Evolutionary conservation across 1,140 invertebrate genomes (phyloP).

Genomic region (Micrasema longulum): DNA sequence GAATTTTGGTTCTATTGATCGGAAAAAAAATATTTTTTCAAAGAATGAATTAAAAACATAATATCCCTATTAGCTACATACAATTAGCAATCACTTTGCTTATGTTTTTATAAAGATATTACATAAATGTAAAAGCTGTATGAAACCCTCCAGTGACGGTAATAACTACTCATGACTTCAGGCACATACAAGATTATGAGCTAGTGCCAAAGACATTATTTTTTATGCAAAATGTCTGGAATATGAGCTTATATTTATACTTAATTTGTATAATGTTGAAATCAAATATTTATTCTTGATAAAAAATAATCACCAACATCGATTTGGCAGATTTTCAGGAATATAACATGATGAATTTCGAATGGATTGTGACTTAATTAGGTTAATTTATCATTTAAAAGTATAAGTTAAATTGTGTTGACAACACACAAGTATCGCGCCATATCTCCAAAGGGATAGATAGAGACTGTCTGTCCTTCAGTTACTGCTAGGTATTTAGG

Average conservation of each 20-base stretch:
- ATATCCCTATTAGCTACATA: too few relatives aligned
- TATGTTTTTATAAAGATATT: too few relatives aligned
- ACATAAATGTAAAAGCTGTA: too few relatives aligned
- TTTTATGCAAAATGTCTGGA: background rate
- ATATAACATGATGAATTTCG: background rate
- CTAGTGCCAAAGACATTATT: slow-evolving; percentile 29
- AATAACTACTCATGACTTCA: slow-evolving; percentile 5
- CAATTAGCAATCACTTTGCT: background rate
- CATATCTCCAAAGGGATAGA: slow-evolving; percentile 24
- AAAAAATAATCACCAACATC: too few relatives aligned
- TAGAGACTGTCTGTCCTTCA: background rate
- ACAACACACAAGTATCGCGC: slow-evolving; percentile 9
- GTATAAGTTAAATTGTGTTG: slow-evolving; percentile 23
- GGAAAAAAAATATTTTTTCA: too few relatives aligned
- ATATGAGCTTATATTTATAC: background rate
- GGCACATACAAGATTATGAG: background rate
- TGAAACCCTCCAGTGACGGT: background rate
- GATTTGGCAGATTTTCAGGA: too few relatives aligned
- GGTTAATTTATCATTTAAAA: slow-evolving; percentile 10
- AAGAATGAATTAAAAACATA: too few relatives aligned
- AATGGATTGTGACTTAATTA: slow-evolving; percentile 26
- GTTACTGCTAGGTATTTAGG: background rate
- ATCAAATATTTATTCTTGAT: slow-evolving; percentile 15
- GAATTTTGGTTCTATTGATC: slow-evolving; percentile 3
- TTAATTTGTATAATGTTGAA: slow-evolving; percentile 2